These are phyloP conservation scores for Luidia sarsii DNA, from an alignment of 53 echinoderm and acorn worm genomes.

Conservation along the genomic window DNA sequence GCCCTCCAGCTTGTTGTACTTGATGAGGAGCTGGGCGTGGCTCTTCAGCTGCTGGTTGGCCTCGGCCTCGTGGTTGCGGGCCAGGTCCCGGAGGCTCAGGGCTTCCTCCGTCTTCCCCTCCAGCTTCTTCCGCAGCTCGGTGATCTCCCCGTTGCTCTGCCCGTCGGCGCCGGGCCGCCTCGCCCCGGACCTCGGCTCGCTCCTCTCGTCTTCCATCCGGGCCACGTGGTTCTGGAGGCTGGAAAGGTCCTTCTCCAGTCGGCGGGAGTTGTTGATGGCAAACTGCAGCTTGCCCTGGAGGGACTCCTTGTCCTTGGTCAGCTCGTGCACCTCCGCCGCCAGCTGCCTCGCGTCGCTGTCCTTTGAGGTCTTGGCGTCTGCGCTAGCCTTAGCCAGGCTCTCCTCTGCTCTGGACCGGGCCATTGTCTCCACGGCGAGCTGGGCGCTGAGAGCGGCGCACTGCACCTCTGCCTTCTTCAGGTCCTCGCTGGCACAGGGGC, in stretches of 20 bases:
- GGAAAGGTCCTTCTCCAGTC: conserved; percentile 67
- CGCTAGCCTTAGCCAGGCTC: conserved; percentile 45
- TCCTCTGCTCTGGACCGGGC: conserved; percentile 55
- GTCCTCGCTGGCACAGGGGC: conserved; percentile 60
- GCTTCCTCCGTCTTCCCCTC: conserved; percentile 47
- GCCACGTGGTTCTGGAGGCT: conserved; percentile 54
- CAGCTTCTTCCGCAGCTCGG: conserved; percentile 42
- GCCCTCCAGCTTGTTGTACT: conserved; percentile 44
- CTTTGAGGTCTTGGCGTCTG: background rate
- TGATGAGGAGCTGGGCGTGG: conserved; percentile 26
- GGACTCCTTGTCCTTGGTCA: conserved; percentile 78
- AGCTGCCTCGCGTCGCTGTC: conserved; percentile 18
- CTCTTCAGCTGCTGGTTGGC: conserved; percentile 30
- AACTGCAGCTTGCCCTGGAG: conserved; percentile 79
- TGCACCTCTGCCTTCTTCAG: conserved; percentile 70
- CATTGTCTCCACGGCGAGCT: conserved; percentile 74
- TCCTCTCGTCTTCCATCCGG: conserved; percentile 41
- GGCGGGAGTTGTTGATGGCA: conserved; percentile 78
- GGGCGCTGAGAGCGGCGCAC: conserved; percentile 65
- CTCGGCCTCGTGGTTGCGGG: conserved; percentile 34
- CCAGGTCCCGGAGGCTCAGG: conserved; percentile 27
- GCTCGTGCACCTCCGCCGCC: conserved; percentile 47
- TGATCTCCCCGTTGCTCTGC: background rate
- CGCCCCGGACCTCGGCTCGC: background rate
- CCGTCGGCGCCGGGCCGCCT: too few relatives aligned